Percentiles rank a stretch among this genome's conserved stretches.
Conservation (phyloP, 2,888 invertebrate species). For the Watsonalla binaria region DNA sequence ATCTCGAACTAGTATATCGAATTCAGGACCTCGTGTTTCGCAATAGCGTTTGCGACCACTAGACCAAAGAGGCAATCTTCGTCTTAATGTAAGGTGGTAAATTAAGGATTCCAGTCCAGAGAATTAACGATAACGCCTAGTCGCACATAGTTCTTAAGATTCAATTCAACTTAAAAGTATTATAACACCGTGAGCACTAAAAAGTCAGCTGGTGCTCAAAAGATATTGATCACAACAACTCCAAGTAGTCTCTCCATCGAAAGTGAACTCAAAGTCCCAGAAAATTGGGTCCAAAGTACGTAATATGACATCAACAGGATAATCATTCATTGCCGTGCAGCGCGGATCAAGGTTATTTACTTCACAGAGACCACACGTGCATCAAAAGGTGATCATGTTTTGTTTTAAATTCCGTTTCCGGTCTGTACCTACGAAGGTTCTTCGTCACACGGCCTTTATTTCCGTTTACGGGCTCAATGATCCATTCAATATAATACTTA, state of each 20-base stretch:
- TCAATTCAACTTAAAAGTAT: no score
- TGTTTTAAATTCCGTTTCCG: constrained; percentile 14
- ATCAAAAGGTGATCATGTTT: background rate
- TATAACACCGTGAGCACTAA: no score
- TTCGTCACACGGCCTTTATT: background rate
- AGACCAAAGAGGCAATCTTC: no score
- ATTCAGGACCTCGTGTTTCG: no score
- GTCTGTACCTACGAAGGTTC: constrained; percentile 8
- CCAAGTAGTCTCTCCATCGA: background rate
- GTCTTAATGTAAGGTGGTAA: no score
- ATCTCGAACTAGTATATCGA: no score
- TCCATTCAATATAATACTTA: no score
- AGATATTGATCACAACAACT: background rate
- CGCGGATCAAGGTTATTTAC: constrained; percentile 6
- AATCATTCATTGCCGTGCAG: constrained; percentile 9
- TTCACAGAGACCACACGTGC: constrained; percentile 1
- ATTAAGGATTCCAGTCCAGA: no score
- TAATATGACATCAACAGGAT: constrained; percentile 20
- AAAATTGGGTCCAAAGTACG: background rate
- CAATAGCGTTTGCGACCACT: no score
- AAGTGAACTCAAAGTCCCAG: background rate
- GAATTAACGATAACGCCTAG: no score
- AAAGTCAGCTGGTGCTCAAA: no score
- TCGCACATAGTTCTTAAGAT: no score
- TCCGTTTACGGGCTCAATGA: background rate